Base-by-base conservation (phyloP, 1,140 invertebrate genomes). In the Harpegnathos saltator region DNA sequence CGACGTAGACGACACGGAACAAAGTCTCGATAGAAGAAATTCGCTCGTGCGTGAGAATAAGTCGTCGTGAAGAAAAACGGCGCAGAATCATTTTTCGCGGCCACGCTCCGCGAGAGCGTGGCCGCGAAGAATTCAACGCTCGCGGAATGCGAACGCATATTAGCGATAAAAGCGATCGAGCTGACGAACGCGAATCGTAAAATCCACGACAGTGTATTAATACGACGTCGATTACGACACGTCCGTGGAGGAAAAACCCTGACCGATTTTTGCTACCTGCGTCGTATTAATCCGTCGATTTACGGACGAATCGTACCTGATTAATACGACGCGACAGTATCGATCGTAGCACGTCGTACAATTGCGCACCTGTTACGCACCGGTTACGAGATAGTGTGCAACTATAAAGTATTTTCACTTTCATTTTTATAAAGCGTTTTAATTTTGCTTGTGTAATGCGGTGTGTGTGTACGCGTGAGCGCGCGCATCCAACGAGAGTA, bases 291-390 rank as follows among this genome's bases (percentile, higher is more conserved):
- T 69, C 12, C 29, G 22, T 3, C 26, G 48, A 29, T 14, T n/a
- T n/a, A n/a, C 33, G 48, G 29, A 69, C 1, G 3, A 69, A 58
- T 15, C 58, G 54, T 15, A 17, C 17, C 11, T 78, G 19, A 78
- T 69, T 68, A 9, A 69, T 80, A 33, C 17, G 33, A 78, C 65
- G 22, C 50, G 22, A 22, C n/a, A 29, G 11, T 52, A 68, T 69
- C 17, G n/a, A 69, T 80, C 19, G 29, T 38, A n/a, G n/a, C n/a
- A 0, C 15, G 7, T 71, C 22, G 65, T 3, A 33, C 0, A 4
- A 29, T 71, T 69, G 26, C 7, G 19, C 44, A 17, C n/a, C n/a
- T n/a, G n/a, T 33, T 33, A 5, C 5, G 29, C 29, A 9, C 3
- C 7, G 38, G 29, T 33, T 9, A 44, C 38, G 38, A n/a, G n/a